Evolutionary conservation across 2,113 vertebrate species (phyloP).

Genomic region (Bungarus multicinctus): DNA sequence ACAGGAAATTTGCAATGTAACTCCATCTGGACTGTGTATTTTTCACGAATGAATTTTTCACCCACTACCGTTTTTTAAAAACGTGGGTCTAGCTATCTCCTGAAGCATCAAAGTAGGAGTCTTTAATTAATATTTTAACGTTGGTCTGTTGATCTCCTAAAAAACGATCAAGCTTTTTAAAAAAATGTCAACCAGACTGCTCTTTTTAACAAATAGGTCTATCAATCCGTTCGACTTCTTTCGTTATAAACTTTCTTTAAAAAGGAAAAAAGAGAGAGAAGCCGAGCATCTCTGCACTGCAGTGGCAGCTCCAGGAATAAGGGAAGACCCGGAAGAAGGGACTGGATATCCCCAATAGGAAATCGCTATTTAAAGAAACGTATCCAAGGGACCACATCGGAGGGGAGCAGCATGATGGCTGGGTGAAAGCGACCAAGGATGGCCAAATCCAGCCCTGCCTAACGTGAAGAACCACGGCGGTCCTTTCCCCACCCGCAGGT

Average conservation of each 20-base stretch:
- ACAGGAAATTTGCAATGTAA: not conserved
- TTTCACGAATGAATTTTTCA: not conserved
- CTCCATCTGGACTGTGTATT: not conserved
- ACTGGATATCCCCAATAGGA: not conserved
- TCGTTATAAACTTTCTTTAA: not conserved
- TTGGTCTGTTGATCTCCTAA: not conserved
- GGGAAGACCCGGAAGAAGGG: not conserved
- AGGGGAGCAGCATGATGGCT: not conserved
- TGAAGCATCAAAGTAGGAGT: not conserved
- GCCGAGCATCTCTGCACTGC: not conserved
- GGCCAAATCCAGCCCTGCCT: not conserved
- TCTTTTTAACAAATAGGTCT: not conserved
- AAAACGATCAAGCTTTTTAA: not conserved
- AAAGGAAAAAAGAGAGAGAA: not conserved
- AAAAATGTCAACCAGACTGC: not conserved
- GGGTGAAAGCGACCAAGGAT: not conserved
- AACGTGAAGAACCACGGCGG: not conserved
- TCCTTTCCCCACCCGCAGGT: not conserved
- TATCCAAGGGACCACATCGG: not conserved
- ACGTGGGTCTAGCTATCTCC: not conserved
- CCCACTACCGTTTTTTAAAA: not conserved
- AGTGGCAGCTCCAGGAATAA: not conserved
- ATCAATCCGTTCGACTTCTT: not conserved
- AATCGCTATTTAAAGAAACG: not conserved
- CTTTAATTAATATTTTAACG: not conserved